A percentile compares a stretch with the other conserved stretches of the same genome.
These are phyloP conservation scores for Stegostoma tigrinum DNA, from an alignment of 2,113 vertebrate species.

Conservation along the genomic window DNA sequence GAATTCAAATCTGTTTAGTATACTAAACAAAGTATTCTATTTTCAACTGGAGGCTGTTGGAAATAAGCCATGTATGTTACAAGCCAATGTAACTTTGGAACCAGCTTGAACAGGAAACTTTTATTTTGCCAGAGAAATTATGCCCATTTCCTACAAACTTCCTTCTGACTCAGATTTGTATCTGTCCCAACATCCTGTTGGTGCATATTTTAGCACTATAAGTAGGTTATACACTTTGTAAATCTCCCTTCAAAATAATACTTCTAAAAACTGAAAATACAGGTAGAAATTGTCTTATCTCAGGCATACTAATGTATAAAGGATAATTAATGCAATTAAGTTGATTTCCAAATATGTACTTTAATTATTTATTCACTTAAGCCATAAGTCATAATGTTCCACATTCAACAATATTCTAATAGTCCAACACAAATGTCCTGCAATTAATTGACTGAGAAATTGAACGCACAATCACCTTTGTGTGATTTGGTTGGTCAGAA, in stretches of 20 bases:
- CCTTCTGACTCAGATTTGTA: constrained; percentile 26
- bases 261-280: neutral
- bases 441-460: neutral
- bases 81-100: constrained; percentile 20
- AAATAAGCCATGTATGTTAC: constrained; percentile 8
- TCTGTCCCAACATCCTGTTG: constrained; percentile 3
- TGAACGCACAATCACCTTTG: neutral
- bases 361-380: neutral
- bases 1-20: neutral
- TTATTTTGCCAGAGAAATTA: constrained; percentile 19
- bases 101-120: neutral
- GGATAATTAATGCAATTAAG: neutral
- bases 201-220: constrained; percentile 19
- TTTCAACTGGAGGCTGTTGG: neutral
- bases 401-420: neutral
- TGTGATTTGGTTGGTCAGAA: neutral
- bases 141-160: constrained; percentile 21
- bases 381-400: neutral
- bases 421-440: neutral
- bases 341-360: neutral
- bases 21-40: neutral
- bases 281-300: neutral
- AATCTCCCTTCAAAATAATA: neutral
- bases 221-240: neutral
- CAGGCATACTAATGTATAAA: neutral